A percentile compares a stretch with the other conserved stretches of the same genome.
phyloP scores from a whole-genome alignment of 23 tunicate species.

The Clavelina lepadiformis region DNA sequence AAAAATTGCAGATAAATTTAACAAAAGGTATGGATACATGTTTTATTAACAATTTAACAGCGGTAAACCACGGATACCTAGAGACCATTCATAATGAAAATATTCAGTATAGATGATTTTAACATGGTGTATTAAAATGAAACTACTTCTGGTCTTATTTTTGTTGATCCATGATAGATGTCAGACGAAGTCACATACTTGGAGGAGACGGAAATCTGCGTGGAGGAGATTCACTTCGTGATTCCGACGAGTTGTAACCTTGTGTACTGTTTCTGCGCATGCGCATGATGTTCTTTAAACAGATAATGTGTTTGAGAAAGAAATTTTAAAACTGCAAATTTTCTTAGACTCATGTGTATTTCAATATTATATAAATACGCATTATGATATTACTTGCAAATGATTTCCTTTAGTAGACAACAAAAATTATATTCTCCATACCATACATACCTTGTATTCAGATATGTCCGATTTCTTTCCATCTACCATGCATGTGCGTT shows the following conservation, averaged over 20 bases:
- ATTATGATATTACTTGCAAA: no score
- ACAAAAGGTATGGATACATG: no score
- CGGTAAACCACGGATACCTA: no score
- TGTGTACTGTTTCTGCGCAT: conserved; percentile 9
- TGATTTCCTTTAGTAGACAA: no score
- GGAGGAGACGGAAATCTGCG: conserved; percentile 20
- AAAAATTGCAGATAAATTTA: no score
- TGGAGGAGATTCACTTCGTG: conserved; percentile 10
- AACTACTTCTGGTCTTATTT: conserved; percentile 1
- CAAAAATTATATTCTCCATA: no score
- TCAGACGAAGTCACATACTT: background rate
- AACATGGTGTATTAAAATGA: background rate
- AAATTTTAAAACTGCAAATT: background rate
- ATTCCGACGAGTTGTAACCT: background rate
- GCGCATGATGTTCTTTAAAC: conserved; percentile 23
- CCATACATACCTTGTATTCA: conserved; percentile 99
- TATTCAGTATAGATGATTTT: background rate
- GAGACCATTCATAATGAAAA: no score
- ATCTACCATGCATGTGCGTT: conserved; percentile 96
- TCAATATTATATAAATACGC: no score
- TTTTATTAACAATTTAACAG: no score
- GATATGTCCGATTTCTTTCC: conserved; percentile 95
- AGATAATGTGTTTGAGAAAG: background rate
- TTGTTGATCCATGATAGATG: background rate
- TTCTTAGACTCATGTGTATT: no score